Evolutionary conservation across 1,140 invertebrate genomes (phyloP).

Genomic region (Delia radicum): DNA sequence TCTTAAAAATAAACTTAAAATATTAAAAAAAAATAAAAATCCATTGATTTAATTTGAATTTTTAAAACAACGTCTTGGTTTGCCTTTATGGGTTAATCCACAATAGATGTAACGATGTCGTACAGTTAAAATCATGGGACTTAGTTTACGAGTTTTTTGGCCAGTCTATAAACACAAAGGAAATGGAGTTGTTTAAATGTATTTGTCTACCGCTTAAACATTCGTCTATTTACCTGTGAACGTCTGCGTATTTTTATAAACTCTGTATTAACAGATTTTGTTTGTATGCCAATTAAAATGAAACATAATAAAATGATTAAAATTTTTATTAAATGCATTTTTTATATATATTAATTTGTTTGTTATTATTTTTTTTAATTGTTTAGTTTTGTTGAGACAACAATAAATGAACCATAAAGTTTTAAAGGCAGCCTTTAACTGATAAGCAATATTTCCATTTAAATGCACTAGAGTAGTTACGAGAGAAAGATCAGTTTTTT

Average conservation of each 20-base stretch:
- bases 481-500: too few species aligned
- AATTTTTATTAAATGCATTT: not conserved
- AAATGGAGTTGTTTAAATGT: not conserved
- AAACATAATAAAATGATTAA: not conserved
- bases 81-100: slow-evolving; percentile 2
- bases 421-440: slow-evolving; percentile 1
- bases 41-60: not conserved
- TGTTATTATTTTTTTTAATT: not conserved
- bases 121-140: slow-evolving; percentile 15
- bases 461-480: too few species aligned
- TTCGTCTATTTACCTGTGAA: not conserved
- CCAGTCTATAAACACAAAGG: not conserved
- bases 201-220: not conserved
- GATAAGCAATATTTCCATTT: not conserved
- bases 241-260: not conserved
- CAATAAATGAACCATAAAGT: slow-evolving; percentile 18
- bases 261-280: not conserved
- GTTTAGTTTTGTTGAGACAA: not conserved
- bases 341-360: not conserved
- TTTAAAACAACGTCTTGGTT: slow-evolving; percentile 9
- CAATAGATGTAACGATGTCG: not conserved
- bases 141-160: not conserved
- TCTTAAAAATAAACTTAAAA: too few species aligned
- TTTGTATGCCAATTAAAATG: not conserved
- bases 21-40: not conserved